These are phyloP conservation scores for Drosophila kuntzei DNA, from an alignment of 2,888 invertebrate genomes.

Conservation along the genomic window DNA sequence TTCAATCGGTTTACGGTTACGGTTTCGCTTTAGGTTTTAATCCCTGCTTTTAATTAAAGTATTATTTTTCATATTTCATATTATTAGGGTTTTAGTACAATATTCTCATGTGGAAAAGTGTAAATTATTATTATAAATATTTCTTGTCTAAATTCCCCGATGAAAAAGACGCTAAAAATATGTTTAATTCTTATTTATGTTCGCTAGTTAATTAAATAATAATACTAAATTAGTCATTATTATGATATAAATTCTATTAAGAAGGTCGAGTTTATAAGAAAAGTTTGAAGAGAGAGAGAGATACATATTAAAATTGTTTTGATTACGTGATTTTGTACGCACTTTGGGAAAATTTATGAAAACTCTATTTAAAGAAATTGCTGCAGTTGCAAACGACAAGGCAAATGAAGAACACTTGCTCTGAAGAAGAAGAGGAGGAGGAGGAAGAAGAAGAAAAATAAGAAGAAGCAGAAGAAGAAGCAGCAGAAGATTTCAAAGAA, in stretches of 20 bases:
- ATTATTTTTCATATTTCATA: too few relatives aligned
- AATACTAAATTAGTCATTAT: slow-evolving; percentile 1
- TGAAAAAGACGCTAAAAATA: neutral
- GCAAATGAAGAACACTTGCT: slow-evolving; percentile 28
- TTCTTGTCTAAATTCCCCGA: neutral
- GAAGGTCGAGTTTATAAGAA: slow-evolving; percentile 1
- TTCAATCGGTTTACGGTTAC: too few relatives aligned
- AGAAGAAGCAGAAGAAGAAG: slow-evolving; percentile 8
- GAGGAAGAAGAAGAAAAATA: slow-evolving; percentile 4
- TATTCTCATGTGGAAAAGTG: too few relatives aligned
- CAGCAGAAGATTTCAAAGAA: slow-evolving; percentile 1
- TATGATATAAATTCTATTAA: neutral
- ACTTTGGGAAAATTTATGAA: slow-evolving; percentile 10
- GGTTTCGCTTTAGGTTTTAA: too few relatives aligned
- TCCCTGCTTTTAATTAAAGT: too few relatives aligned
- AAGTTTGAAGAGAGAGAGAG: neutral
- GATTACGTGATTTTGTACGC: slow-evolving; percentile 35
- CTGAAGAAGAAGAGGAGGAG: slow-evolving; percentile 6
- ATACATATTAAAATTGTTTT: slow-evolving; percentile 11
- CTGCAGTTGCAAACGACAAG: slow-evolving; percentile 43
- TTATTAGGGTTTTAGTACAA: too few relatives aligned
- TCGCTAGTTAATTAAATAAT: neutral
- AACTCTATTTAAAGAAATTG: slow-evolving; percentile 22
- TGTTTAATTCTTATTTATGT: neutral
- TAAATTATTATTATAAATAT: neutral